These are phyloP conservation scores for Lucifuga dentata DNA, from an alignment of 2,113 vertebrate genomes.

Conservation along the genomic window DNA sequence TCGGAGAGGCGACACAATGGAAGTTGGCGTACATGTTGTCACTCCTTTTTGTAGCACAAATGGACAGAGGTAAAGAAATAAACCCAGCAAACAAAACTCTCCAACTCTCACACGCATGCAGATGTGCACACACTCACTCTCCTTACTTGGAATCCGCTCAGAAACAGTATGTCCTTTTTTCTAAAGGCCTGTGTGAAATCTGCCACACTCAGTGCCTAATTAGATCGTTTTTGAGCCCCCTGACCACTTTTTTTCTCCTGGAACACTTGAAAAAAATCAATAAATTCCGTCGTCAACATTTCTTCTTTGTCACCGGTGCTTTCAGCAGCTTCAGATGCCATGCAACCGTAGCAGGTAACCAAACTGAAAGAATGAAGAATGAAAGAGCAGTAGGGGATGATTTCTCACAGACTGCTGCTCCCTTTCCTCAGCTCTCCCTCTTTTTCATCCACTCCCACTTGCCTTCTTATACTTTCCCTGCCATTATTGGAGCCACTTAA, in stretches of 20 bases:
- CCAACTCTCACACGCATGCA: constrained; percentile 17
- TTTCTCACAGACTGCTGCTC: constrained; percentile 29
- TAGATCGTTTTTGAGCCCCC: constrained; percentile 25
- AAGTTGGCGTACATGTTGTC: constrained; percentile 24
- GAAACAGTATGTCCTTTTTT: constrained; percentile 17
- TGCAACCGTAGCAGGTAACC: background rate
- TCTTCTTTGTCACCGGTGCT: constrained; percentile 22
- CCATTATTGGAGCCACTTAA: constrained; percentile 49
- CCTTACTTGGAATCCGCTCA: constrained; percentile 7
- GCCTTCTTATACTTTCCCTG: constrained; percentile 44
- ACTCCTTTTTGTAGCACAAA: constrained; percentile 34
- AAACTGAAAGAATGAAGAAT: constrained; percentile 22
- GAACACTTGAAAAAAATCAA: constrained; percentile 35
- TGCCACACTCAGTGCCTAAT: constrained; percentile 14
- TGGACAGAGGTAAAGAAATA: constrained; percentile 18
- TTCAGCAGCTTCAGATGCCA: constrained; percentile 25
- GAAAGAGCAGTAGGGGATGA: constrained; percentile 28
- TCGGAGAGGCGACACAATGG: background rate
- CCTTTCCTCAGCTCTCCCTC: constrained; percentile 1
- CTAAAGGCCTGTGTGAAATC: constrained; percentile 15
- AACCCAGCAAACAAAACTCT: constrained; percentile 31
- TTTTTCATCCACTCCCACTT: constrained; percentile 49
- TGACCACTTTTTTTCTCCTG: constrained; percentile 20
- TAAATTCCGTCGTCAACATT: constrained; percentile 28
- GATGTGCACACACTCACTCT: background rate